These are phyloP conservation scores for Pelmatolapia mariae DNA, from an alignment of 2,113 vertebrate species.

Conservation along the genomic window DNA sequence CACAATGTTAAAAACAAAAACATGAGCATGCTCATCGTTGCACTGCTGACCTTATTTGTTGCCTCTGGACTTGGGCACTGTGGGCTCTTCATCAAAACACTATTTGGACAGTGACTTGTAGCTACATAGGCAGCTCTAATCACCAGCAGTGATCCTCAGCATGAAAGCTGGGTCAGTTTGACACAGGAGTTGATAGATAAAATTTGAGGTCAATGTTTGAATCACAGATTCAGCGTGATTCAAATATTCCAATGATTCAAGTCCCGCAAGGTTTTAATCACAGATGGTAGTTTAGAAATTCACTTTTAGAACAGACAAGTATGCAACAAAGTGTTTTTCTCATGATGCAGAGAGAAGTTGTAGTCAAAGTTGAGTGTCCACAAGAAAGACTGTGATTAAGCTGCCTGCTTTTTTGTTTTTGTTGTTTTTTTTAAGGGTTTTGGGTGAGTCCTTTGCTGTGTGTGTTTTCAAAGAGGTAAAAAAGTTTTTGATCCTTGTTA, in stretches of 20 bases:
- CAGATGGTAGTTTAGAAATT: background rate
- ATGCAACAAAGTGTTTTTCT: background rate
- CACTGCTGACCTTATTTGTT: background rate
- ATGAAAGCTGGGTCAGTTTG: background rate
- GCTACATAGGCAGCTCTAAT: rapidly evolving
- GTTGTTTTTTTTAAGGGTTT: background rate
- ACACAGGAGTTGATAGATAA: background rate
- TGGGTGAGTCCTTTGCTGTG: background rate
- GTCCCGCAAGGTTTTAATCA: background rate
- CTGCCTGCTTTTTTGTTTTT: background rate
- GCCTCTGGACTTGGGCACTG: background rate
- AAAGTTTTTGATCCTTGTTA: background rate
- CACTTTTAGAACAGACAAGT: background rate
- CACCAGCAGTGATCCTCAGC: background rate
- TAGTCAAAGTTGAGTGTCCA: background rate
- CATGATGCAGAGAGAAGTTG: background rate
- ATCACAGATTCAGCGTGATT: background rate
- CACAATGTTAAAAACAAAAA: background rate
- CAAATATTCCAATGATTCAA: background rate
- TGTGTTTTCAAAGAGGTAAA: background rate
- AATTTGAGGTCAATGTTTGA: background rate
- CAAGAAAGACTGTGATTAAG: background rate
- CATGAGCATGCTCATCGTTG: background rate
- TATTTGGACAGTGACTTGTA: background rate
- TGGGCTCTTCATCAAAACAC: background rate